Percentiles rank a stretch among this genome's conserved stretches.
Conservation (phyloP, 2,797 vertebrate species). For the Rousettus madagascariensis region DNA sequence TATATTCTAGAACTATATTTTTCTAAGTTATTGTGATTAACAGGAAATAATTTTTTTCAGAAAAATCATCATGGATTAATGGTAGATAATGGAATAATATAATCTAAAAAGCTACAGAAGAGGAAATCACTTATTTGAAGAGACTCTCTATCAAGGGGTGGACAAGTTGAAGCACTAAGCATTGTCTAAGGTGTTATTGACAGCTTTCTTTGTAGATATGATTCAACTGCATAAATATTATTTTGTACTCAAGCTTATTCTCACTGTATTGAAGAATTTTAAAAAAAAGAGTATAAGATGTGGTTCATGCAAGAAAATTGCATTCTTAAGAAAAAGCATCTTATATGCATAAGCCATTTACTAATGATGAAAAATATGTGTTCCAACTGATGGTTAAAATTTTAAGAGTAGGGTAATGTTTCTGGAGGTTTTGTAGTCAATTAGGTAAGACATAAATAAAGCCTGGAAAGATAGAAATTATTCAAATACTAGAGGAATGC, state of each 20-base stretch:
- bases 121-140: not conserved
- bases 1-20: not conserved
- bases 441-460: not conserved
- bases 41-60: not conserved
- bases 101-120: not conserved
- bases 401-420: not conserved
- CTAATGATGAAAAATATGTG: not conserved
- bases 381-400: not conserved
- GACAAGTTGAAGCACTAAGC: not conserved
- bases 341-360: not conserved
- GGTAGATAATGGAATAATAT: not conserved
- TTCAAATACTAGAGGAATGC: not conserved
- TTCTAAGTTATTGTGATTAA: not conserved
- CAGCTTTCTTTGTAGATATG: not conserved
- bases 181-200: not conserved
- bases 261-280: not conserved
- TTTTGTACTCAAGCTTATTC: not conserved
- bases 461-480: not conserved
- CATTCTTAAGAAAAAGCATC: not conserved
- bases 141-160: not conserved
- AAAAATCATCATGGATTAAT: not conserved
- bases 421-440: not conserved
- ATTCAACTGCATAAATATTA: not conserved
- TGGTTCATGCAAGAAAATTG: not conserved
- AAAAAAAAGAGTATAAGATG: not conserved